Conservation (phyloP, 2,113 vertebrate species). For the Peromyscus leucopus region DNA sequence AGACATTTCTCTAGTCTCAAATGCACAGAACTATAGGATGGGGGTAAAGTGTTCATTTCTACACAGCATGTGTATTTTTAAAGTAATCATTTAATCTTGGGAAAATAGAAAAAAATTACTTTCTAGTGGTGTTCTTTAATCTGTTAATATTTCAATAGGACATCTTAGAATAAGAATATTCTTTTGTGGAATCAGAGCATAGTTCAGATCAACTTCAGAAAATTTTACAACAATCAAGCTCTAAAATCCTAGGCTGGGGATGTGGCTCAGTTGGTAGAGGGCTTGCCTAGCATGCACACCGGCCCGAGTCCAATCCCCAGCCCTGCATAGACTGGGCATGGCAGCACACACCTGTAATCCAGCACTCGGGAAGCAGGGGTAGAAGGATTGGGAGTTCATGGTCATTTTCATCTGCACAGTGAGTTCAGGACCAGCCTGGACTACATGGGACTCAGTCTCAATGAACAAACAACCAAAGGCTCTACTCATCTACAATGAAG, state of each 20-base stretch:
- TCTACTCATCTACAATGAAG: not conserved
- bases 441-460: not conserved
- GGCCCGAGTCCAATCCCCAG: not conserved
- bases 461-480: not conserved
- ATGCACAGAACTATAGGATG: not conserved
- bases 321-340: not conserved
- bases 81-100: not conserved
- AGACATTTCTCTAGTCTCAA: not conserved
- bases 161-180: constrained; percentile 38
- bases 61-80: not conserved
- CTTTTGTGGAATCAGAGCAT: not conserved
- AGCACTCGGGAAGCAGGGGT: not conserved
- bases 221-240: not conserved
- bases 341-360: not conserved
- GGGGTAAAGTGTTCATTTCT: not conserved
- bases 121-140: not conserved
- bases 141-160: not conserved
- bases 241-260: not conserved
- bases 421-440: not conserved
- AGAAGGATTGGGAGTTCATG: not conserved
- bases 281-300: not conserved
- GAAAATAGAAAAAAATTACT: not conserved
- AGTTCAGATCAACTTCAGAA: constrained; percentile 24
- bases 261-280: not conserved
- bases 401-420: not conserved